phyloP scores from a whole-genome alignment of 1,140 invertebrate genomes.

The Drosophila neocordata region DNA sequence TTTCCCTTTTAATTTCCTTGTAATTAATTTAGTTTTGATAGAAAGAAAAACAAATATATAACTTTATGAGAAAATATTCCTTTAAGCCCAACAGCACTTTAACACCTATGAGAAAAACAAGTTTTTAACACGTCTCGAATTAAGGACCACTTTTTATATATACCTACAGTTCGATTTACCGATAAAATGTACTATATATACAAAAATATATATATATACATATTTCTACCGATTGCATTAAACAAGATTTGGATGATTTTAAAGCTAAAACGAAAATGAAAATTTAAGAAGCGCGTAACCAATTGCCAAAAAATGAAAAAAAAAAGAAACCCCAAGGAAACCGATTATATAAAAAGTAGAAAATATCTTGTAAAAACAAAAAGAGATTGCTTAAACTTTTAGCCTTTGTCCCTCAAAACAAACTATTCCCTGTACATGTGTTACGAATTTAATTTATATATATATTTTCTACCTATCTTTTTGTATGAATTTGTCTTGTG shows the following conservation, averaged over 20 bases:
- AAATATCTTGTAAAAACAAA: slow-evolving; percentile 50
- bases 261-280: slow-evolving; percentile 45
- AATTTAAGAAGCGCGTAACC: slow-evolving; percentile 59
- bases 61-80: slow-evolving; percentile 15
- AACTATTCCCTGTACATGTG: slow-evolving; percentile 52
- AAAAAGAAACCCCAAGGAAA: slow-evolving; percentile 9
- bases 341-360: slow-evolving; percentile 33
- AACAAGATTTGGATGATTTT: slow-evolving; percentile 75
- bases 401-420: not conserved
- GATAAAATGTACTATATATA: slow-evolving; percentile 45
- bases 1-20: slow-evolving; percentile 43
- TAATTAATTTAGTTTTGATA: slow-evolving; percentile 59
- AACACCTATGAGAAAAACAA: slow-evolving; percentile 29
- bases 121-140: slow-evolving; percentile 77
- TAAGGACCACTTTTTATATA: slow-evolving; percentile 79
- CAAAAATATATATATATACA: slow-evolving; percentile 59
- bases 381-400: slow-evolving; percentile 45
- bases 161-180: slow-evolving; percentile 36
- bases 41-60: slow-evolving; percentile 18
- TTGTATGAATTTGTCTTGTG: slow-evolving; percentile 51
- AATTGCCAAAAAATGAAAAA: slow-evolving; percentile 71
- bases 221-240: slow-evolving; percentile 70
- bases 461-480: slow-evolving; percentile 13
- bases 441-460: slow-evolving; percentile 67
- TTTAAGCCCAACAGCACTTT: slow-evolving; percentile 19